phyloP scores from a whole-genome alignment of 35 echinoderm and acorn worm species.

The Heliocidaris erythrogramma region DNA sequence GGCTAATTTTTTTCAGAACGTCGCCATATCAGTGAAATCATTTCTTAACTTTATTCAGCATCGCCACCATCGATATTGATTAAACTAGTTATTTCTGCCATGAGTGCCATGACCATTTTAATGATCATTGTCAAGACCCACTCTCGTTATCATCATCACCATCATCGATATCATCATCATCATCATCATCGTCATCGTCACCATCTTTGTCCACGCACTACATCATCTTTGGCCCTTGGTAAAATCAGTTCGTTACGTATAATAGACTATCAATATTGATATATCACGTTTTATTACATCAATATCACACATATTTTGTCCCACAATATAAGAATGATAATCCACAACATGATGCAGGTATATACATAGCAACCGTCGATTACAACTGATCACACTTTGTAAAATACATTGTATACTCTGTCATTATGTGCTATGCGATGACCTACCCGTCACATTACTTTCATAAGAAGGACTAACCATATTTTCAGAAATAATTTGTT shows the following conservation, averaged over 20 bases:
- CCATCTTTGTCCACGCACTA: background rate
- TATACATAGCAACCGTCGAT: background rate
- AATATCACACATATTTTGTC: background rate
- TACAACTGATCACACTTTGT: background rate
- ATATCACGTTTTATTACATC: slow-evolving; percentile 6
- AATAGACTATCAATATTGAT: background rate
- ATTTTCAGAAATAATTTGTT: no score
- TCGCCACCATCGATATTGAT: no score
- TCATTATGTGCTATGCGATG: background rate
- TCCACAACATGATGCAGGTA: background rate
- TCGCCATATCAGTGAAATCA: no score
- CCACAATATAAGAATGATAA: background rate
- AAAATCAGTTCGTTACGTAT: background rate
- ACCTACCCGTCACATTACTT: no score
- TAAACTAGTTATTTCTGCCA: no score
- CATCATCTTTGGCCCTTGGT: background rate
- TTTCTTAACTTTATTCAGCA: no score
- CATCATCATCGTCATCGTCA: background rate
- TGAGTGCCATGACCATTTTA: no score
- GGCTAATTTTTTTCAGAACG: no score
- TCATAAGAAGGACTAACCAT: no score
- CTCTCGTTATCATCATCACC: background rate
- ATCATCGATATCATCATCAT: background rate
- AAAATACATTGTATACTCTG: background rate
- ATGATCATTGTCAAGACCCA: no score